Conservation (phyloP, 2,113 vertebrate genomes). For the Dasyornis broadbenti region DNA sequence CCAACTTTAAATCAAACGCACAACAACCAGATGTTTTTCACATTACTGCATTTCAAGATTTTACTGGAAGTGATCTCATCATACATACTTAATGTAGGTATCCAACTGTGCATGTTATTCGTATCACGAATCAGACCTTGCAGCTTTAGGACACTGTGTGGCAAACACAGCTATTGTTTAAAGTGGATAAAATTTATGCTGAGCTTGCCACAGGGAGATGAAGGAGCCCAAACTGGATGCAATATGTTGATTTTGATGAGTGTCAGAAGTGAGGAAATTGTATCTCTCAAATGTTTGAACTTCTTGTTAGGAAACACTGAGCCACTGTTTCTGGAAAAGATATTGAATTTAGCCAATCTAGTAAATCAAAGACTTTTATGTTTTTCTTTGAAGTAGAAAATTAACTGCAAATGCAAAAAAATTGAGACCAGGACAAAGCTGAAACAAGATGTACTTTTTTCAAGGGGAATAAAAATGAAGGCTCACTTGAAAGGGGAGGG, state of each 20-base stretch:
- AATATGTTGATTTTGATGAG: conserved; percentile 19
- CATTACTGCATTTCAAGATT: conserved; percentile 69
- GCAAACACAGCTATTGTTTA: conserved; percentile 33
- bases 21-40: conserved; percentile 76
- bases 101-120: conserved; percentile 70
- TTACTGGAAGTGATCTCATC: conserved; percentile 83
- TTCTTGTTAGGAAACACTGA: conserved; percentile 7
- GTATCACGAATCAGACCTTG: conserved; percentile 44
- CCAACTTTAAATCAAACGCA: conserved; percentile 72
- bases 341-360: not conserved
- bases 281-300: conserved; percentile 6
- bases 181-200: conserved; percentile 18
- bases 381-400: conserved; percentile 16
- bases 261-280: conserved; percentile 49
- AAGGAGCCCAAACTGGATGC: conserved; percentile 1
- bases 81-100: conserved; percentile 61
- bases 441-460: not conserved
- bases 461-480: not conserved
- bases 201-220: not conserved
- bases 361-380: conserved; percentile 26
- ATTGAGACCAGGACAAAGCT: not conserved
- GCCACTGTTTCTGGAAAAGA: conserved; percentile 37
- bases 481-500: not conserved
- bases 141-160: conserved; percentile 43
- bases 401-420: conserved; percentile 29